Percentiles rank a stretch among this genome's conserved stretches.
These are phyloP conservation scores for Toxotes chatareus DNA, from an alignment of 2,113 vertebrate genomes.

Conservation along the genomic window DNA sequence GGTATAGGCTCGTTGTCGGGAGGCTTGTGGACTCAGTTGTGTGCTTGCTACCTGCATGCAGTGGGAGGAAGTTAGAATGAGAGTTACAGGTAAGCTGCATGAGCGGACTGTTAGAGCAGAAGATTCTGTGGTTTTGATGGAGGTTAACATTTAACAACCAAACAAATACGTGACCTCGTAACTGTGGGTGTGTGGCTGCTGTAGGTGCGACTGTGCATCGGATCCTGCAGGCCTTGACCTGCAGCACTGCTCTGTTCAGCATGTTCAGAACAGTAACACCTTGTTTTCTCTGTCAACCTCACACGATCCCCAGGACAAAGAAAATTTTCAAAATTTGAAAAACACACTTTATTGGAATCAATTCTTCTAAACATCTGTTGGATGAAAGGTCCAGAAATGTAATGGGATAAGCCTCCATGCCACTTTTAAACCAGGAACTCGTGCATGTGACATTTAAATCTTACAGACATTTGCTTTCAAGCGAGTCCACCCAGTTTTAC, in stretches of 20 bases:
- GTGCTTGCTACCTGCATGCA: conserved; percentile 59
- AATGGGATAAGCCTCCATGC: background rate
- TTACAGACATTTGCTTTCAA: background rate
- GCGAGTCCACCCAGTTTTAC: background rate
- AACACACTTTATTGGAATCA: background rate
- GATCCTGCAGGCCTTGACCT: background rate
- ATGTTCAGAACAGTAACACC: background rate
- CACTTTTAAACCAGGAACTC: background rate
- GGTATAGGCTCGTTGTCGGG: conserved; percentile 38
- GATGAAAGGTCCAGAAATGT: background rate
- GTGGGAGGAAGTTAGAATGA: conserved; percentile 76
- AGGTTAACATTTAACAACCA: background rate
- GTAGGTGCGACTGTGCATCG: background rate
- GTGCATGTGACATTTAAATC: background rate
- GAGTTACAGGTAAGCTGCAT: conserved; percentile 76
- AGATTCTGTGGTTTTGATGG: background rate
- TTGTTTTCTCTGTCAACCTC: background rate
- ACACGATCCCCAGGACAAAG: background rate
- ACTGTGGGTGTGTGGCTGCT: background rate
- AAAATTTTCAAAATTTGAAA: background rate
- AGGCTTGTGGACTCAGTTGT: conserved; percentile 28
- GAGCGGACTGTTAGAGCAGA: background rate
- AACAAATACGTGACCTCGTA: background rate
- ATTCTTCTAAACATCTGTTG: background rate
- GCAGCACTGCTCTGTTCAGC: conserved; percentile 3